Conservation (phyloP, 2,113 vertebrate species). For the Cyanistes caeruleus region DNA sequence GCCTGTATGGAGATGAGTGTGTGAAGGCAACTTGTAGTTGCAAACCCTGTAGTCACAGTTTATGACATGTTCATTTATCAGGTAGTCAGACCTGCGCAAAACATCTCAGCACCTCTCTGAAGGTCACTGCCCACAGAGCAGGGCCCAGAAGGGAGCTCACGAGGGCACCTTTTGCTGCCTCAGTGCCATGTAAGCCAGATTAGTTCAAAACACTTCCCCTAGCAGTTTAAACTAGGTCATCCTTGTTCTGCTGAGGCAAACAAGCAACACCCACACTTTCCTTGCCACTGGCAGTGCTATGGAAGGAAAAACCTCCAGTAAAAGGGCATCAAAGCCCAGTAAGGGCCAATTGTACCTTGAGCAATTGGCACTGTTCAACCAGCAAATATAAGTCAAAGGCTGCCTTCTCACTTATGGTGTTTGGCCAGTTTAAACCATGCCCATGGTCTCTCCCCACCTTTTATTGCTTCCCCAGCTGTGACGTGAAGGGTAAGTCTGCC, state of each 20-base stretch:
- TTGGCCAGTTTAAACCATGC: not conserved
- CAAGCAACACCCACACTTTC: not conserved
- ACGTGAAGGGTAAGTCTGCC: fast-evolving
- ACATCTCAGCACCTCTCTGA: not conserved
- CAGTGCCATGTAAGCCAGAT: fast-evolving
- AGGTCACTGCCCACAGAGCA: not conserved
- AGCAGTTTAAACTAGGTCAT: not conserved
- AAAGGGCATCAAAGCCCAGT: not conserved
- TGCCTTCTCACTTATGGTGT: not conserved
- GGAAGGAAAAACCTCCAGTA: not conserved
- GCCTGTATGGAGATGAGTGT: not conserved
- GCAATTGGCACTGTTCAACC: not conserved
- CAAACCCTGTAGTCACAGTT: not conserved
- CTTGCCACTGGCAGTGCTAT: not conserved
- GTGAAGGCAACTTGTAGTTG: not conserved
- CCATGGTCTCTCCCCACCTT: not conserved
- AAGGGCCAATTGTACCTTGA: not conserved
- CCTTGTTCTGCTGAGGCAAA: not conserved
- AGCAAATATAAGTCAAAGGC: not conserved
- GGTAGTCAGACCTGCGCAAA: not conserved
- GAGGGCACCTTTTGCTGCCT: not conserved
- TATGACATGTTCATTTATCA: not conserved
- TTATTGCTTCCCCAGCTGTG: not conserved
- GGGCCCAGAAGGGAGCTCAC: not conserved
- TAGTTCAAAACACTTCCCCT: not conserved